Evolutionary conservation across 2,113 vertebrate genomes (phyloP).

Genomic region (Fulica atra): DNA sequence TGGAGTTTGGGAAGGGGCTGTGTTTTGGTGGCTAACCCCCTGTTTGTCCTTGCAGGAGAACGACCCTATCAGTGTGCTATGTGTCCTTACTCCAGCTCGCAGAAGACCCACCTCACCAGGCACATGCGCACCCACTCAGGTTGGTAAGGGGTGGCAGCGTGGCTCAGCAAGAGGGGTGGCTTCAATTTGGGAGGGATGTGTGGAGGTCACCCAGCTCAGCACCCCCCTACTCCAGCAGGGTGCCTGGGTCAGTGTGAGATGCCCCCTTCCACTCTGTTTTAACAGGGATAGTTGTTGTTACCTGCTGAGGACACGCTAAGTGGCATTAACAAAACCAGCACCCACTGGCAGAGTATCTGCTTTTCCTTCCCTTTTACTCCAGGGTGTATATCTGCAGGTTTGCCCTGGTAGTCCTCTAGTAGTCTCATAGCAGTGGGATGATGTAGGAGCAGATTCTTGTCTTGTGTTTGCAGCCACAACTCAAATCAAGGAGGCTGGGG

Average conservation of each 20-base stretch:
- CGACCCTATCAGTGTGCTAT: constrained; percentile 93
- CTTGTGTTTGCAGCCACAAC: background rate
- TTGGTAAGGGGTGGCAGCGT: constrained; percentile 66
- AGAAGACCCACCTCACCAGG: constrained; percentile 97
- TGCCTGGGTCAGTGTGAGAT: background rate
- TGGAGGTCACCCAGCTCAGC: background rate
- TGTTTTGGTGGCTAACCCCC: background rate
- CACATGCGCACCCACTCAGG: constrained; percentile 99
- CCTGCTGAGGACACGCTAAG: background rate
- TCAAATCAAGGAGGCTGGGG: background rate
- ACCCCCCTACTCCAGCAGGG: background rate
- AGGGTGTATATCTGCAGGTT: background rate
- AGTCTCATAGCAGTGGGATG: background rate
- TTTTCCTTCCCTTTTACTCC: background rate
- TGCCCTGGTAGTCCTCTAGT: background rate
- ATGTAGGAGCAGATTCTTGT: background rate
- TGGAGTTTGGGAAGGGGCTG: background rate
- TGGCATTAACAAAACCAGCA: background rate
- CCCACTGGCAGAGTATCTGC: background rate
- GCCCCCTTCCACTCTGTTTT: background rate
- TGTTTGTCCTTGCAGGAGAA: constrained; percentile 83
- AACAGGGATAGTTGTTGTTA: background rate
- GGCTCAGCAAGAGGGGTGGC: background rate
- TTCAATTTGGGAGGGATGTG: background rate
- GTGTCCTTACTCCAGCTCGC: constrained; percentile 97